Percentiles rank a stretch among this genome's conserved stretches.
These are phyloP conservation scores for Caenorhabditis brenneri DNA, from an alignment of 1,140 invertebrate genomes.

Conservation along the genomic window DNA sequence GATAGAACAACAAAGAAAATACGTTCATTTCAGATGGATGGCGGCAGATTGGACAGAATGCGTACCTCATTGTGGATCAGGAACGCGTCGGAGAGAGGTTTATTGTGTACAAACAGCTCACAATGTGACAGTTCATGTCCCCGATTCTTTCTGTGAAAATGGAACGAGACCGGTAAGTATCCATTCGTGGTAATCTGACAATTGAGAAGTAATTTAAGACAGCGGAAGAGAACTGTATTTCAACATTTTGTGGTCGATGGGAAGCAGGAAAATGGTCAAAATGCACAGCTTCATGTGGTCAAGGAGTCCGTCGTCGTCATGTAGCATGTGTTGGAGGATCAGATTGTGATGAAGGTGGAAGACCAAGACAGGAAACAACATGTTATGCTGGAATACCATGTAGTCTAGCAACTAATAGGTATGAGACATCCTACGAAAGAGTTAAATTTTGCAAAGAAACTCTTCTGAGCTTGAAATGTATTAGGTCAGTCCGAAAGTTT, in stretches of 20 bases:
- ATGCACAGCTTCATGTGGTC: conserved; percentile 72
- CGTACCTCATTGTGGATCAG: conserved; percentile 44
- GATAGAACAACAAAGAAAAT: not conserved
- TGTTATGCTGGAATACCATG: conserved; percentile 49
- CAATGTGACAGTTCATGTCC: conserved; percentile 41
- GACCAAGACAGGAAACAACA: conserved; percentile 7
- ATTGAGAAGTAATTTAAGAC: conserved; percentile 32
- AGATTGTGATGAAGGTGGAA: conserved; percentile 40
- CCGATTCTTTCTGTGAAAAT: conserved; percentile 55
- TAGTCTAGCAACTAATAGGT: conserved; percentile 36
- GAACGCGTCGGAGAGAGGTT: conserved; percentile 50
- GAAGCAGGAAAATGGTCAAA: conserved; percentile 58
- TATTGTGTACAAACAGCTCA: conserved; percentile 58
- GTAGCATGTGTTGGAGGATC: conserved; percentile 61
- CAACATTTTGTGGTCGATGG: conserved; percentile 51
- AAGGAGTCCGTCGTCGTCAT: conserved; percentile 72
- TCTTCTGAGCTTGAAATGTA: no score
- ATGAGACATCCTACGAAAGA: no score
- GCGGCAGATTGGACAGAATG: conserved; percentile 49
- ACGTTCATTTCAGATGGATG: conserved; percentile 67
- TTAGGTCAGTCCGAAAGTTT: no score
- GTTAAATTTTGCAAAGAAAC: no score
- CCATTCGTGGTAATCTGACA: not conserved
- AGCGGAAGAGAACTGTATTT: conserved; percentile 53
- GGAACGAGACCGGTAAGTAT: conserved; percentile 26